Percentiles rank a stretch among this genome's conserved stretches.
phyloP scores from a whole-genome alignment of 2,113 vertebrate genomes.

The Psittacus erithacus region DNA sequence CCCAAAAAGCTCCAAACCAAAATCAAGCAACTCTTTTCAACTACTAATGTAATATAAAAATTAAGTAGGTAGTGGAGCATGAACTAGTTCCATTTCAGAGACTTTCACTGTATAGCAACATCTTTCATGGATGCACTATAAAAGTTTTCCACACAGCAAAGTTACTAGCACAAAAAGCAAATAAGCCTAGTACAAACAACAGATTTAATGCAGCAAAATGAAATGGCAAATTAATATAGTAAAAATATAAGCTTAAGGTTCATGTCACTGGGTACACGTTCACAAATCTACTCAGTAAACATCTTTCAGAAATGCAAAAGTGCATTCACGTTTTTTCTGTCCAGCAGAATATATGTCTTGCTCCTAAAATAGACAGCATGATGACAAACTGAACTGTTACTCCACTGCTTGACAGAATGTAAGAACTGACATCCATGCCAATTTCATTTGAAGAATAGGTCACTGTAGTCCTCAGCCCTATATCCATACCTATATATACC shows the following conservation, averaged over 20 bases:
- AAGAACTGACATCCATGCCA: background rate
- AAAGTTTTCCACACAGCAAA: background rate
- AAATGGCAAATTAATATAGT: background rate
- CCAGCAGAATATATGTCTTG: background rate
- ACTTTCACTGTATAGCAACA: background rate
- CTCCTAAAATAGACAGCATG: background rate
- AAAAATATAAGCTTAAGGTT: slow-evolving; percentile 18
- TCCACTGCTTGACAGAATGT: background rate
- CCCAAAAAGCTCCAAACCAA: background rate
- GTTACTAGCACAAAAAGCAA: background rate
- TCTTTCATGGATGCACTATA: background rate
- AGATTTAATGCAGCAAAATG: background rate
- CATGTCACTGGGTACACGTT: background rate
- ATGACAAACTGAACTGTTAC: background rate
- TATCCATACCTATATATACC: background rate
- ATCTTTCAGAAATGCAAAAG: background rate
- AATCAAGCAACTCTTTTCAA: background rate
- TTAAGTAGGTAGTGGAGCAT: background rate
- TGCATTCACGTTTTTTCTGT: background rate
- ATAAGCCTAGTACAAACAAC: background rate
- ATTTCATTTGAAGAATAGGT: background rate
- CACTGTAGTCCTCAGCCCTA: background rate
- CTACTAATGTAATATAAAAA: background rate
- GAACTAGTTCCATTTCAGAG: background rate
- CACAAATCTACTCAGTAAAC: slow-evolving; percentile 4